phyloP scores from a whole-genome alignment of 2,113 vertebrate genomes.

The Chelonoidis abingdonii region DNA sequence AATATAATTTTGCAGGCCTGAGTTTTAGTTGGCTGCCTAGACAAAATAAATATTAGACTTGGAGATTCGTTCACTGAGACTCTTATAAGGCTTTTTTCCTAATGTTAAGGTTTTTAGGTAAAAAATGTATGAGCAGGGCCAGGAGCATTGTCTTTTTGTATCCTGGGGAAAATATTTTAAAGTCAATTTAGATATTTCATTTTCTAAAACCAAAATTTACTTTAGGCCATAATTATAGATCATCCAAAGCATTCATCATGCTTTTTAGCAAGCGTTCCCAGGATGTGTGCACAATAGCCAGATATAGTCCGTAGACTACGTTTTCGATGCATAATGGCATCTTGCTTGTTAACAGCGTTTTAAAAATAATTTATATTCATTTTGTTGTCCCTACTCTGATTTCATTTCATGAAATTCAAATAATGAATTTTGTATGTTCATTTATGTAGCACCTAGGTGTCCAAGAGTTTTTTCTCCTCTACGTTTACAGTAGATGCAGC shows the following conservation, averaged over 20 bases:
- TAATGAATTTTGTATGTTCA: slow-evolving; percentile 12
- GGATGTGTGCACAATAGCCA: neutral
- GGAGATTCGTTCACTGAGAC: neutral
- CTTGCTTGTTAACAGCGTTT: neutral
- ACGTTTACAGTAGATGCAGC: neutral
- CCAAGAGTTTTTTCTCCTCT: neutral
- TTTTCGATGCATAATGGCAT: slow-evolving; percentile 11
- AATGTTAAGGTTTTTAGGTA: accelerated
- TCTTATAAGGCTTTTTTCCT: neutral
- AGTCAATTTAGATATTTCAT: neutral
- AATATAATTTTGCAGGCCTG: neutral
- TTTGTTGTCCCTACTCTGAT: slow-evolving; percentile 25
- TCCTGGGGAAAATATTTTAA: neutral
- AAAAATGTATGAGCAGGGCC: neutral
- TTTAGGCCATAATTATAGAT: neutral
- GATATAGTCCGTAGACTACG: neutral
- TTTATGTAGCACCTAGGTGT: neutral
- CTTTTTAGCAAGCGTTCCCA: neutral
- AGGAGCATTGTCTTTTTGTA: neutral
- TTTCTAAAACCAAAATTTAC: neutral
- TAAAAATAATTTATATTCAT: neutral
- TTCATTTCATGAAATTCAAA: neutral
- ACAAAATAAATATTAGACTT: neutral
- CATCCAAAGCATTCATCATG: neutral
- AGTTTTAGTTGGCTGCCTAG: neutral